Evolutionary conservation across 2,113 vertebrate genomes (phyloP), one percentile per base, ranked within the genome.

Genomic region (Ranitomeya imitator): DNA sequence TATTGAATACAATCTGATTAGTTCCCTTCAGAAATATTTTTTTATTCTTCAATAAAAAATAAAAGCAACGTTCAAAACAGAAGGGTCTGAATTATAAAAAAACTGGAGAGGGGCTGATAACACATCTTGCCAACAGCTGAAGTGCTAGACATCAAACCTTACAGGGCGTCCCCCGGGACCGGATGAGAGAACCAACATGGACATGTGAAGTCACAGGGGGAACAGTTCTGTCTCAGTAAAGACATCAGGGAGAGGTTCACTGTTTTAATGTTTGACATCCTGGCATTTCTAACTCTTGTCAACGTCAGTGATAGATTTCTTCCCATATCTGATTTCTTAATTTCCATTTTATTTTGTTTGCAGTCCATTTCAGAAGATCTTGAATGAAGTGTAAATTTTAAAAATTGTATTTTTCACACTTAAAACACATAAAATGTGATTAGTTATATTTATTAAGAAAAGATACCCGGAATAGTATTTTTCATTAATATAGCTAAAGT

Each of bases 141-240:
- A 51, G 54, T 26, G 37, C 63, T 7, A 65, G 63, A 2, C 82
- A 87, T 90, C n/a, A 55, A 76, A 76, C 67, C 78, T 79, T 3
- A 45, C 79, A 80, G 23, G 7, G 52, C 18, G 8, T 7, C 4
- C 6, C 14, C 83, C 85, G 73, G 82, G 74, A 86, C 52, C 65
- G 21, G 79, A 65, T 21, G 80, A 87, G 89, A 51, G 67, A 6
- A 0, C 14, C 67, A 15, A 31, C 71, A 55, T 90, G 89, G 16
- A 4, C 87, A 31, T 63, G 69, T 89, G 12, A 74, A 88, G 59
- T 55, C 0, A 0, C 65, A 19, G 82, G 90, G 83, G 74, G 74
- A 80, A 90, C 54, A 19, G 0, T 9, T 90, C 7, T 92, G 86
- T 52, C 84, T 54, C 21, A 78, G 13, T 55, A 9, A 19, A 83